These are phyloP conservation scores for Prolemur simus DNA, from an alignment of 2,113 vertebrate genomes.

Conservation along the genomic window DNA sequence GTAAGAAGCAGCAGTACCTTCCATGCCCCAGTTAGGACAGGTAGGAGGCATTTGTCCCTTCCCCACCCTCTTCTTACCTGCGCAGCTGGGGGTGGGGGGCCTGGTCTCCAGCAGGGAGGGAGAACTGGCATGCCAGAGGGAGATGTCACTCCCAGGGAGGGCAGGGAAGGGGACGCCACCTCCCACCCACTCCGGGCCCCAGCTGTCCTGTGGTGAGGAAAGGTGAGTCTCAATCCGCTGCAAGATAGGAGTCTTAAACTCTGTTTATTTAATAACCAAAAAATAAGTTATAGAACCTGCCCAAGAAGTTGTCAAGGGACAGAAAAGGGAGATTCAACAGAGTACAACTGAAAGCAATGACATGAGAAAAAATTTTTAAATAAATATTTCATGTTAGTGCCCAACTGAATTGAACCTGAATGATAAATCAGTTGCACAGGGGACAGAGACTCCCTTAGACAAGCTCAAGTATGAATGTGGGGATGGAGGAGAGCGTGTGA, in stretches of 20 bases:
- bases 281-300: slow-evolving; percentile 13
- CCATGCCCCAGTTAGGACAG: too few relatives aligned
- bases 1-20: not conserved
- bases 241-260: not conserved
- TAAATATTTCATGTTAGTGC: slow-evolving; percentile 60
- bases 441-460: not conserved
- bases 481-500: not conserved
- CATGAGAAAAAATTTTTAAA: slow-evolving; percentile 7
- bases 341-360: slow-evolving; percentile 3
- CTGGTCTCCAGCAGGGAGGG: too few relatives aligned
- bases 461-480: not conserved
- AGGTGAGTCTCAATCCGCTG: not conserved
- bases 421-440: not conserved
- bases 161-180: not conserved
- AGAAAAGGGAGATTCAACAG: slow-evolving; percentile 20
- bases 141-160: not conserved
- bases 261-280: slow-evolving; percentile 35
- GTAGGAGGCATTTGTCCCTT: not conserved
- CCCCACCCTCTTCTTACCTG: too few relatives aligned
- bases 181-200: accelerated
- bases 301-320: slow-evolving; percentile 36
- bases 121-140: not conserved
- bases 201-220: not conserved
- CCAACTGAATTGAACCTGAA: slow-evolving; percentile 1
- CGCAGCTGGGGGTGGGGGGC: accelerated